Conservation (phyloP, 2,113 vertebrate species). For the Etheostoma spectabile region DNA sequence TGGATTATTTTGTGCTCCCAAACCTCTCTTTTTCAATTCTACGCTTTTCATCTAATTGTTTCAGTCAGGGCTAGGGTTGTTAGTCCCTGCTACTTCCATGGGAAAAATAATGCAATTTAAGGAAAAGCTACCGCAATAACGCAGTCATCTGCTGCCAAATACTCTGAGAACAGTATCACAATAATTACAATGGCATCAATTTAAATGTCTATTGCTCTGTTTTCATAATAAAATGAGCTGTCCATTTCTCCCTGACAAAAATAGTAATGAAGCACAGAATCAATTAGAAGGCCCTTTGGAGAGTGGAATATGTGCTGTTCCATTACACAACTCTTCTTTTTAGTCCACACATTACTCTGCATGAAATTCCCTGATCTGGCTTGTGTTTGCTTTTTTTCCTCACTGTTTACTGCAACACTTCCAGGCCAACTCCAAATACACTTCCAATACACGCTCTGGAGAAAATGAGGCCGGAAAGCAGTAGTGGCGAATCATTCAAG, state of each 20-base stretch:
- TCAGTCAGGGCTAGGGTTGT: conserved; percentile 66
- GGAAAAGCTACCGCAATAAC: conserved; percentile 52
- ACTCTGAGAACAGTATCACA: conserved; percentile 43
- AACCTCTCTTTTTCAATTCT: conserved; percentile 71
- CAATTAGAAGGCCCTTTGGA: conserved; percentile 75
- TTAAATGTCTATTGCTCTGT: conserved; percentile 60
- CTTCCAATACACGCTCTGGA: conserved; percentile 66
- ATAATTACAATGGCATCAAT: conserved; percentile 62
- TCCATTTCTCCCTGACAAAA: conserved; percentile 65
- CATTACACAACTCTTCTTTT: conserved; percentile 73
- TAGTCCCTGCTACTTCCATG: conserved; percentile 32
- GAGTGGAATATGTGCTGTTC: conserved; percentile 68
- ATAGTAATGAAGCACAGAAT: conserved; percentile 76
- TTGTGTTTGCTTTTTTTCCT: conserved; percentile 74
- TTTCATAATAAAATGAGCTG: conserved; percentile 72
- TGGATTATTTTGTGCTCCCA: conserved; percentile 68
- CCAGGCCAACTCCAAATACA: conserved; percentile 78
- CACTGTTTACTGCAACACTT: conserved; percentile 81
- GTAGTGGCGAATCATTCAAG: conserved; percentile 77
- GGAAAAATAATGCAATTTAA: conserved; percentile 63
- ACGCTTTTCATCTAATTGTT: conserved; percentile 74
- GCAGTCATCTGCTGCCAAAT: conserved; percentile 59
- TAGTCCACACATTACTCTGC: conserved; percentile 74
- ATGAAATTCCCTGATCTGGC: conserved; percentile 78
- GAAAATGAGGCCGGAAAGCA: conserved; percentile 78